These are phyloP conservation scores for Alloscopus bannaensis DNA, from an alignment of 2,888 invertebrate species.

Conservation along the genomic window DNA sequence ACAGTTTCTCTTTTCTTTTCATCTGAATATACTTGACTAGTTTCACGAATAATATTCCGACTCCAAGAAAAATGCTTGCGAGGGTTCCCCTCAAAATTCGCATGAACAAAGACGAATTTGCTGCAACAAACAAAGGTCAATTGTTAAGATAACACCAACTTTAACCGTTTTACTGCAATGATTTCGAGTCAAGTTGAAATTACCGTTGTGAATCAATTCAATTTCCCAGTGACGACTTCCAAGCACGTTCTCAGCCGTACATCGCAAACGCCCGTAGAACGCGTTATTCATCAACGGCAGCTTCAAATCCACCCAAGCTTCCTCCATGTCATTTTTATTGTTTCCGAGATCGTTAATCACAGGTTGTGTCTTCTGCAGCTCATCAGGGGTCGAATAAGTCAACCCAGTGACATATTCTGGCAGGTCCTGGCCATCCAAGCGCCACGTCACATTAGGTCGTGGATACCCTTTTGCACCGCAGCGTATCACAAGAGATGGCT, in stretches of 20 bases:
- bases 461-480: slow-evolving; percentile 94
- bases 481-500: slow-evolving; percentile 38
- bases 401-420: background rate
- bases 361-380: background rate
- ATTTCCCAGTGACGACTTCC: slow-evolving; percentile 42
- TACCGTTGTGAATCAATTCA: slow-evolving; percentile 46
- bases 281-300: slow-evolving; percentile 56
- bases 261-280: slow-evolving; percentile 48
- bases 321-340: slow-evolving; percentile 1
- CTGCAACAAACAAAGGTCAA: slow-evolving; percentile 36
- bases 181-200: background rate
- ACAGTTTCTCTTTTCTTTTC: slow-evolving; percentile 24
- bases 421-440: slow-evolving; percentile 83
- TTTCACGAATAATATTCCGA: slow-evolving; percentile 13
- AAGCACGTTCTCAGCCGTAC: slow-evolving; percentile 33
- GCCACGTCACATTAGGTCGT: slow-evolving; percentile 92
- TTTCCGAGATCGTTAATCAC: background rate
- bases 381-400: background rate
- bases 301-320: slow-evolving; percentile 36
- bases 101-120: slow-evolving; percentile 55
- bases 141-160: background rate
- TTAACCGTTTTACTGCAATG: background rate
- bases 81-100: slow-evolving; percentile 37
- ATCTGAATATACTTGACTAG: background rate
- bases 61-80: slow-evolving; percentile 5